Evolutionary conservation across 2,113 vertebrate genomes (phyloP), one percentile per base, ranked within the genome.

Genomic region (Caloenas nicobarica): DNA sequence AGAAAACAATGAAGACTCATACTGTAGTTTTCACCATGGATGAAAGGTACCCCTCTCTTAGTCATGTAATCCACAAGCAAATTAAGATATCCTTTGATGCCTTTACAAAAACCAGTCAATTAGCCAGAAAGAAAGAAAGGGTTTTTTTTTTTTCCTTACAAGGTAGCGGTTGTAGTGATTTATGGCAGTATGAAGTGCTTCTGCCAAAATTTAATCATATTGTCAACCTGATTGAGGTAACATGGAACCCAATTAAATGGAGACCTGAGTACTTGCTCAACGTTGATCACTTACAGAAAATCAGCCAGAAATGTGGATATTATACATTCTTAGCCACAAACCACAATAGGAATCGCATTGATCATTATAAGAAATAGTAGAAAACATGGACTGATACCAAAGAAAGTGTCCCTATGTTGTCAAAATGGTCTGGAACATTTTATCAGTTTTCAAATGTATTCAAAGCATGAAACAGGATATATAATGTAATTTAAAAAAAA

Each of bases 61-160:
- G n/a, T 89, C 89, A 88, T 29, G 14, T 33, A 82, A 42, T 25
- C 44, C 50, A 85, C 54, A 88, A 93, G 68, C 15, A 91, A 89
- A 94, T 94, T 54, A 86, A 94, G 74, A 65, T 66, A 74, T 80
- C 40, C 77, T 92, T 91, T 82, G 36, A 93, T 76, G 74, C 62
- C 70, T 57, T 81, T 46, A 82, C 36, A 70, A 92, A 86, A 86
- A 44, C 0, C 1, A 95, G 62, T 82, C 78, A 88, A 72, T 64
- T 65, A 79, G 21, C 22, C 70, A 87, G 53, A 79, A 71, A 68
- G 60, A 79, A 69, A 89, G 24, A 78, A 78, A 89, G 44, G 19
- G 11, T 72, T 36, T 53, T 86, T 78, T 84, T 78, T 46, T 90
- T 69, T 44, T 44, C 62, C 62, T 65, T 62, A 51, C 46, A 66